Evolutionary conservation across 1,140 invertebrate species (phyloP), one percentile per base, ranked within the genome.

Genomic region (Cepaea nemoralis): DNA sequence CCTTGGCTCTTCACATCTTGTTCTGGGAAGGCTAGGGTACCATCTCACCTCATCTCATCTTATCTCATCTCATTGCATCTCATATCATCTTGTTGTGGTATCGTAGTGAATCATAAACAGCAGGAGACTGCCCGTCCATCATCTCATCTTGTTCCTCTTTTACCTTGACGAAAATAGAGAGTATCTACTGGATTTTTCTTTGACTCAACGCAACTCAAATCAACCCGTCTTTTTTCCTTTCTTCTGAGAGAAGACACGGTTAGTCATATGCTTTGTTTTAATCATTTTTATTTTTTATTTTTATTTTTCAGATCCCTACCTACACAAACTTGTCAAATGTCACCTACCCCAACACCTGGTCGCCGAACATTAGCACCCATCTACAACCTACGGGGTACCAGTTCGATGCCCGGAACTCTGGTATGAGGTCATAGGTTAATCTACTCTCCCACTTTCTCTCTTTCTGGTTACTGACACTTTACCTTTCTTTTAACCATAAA

Each of bases 351-450:
- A 83, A 78, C 35, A 86, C 76, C 66, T 83, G 86, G 82, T 75
- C 81, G 31, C 85, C 85, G 35, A 80, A 69, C 24, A 22, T 78
- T 14, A 75, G 33, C 48, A 69, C 40, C 35, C 31, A 63, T 42
- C 83, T 83, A 22, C 27, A 81, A 8, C 33, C 73, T 67, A 31
- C 81, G 22, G 79, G 82, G 0, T 87, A 85, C 70, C 55, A 50
- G 42, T 80, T 81, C 37, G 87, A 88, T 80, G 83, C 85, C 35
- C 87, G 87, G 84, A 78, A 77, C 2, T 48, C 81, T 1, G 40
- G 55, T 78, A 81, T 83, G 6, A 31, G 75, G 75, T 81, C 24
- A 45, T 45, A 45, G 8, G 8, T 8, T 22, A 45, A 45, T 55
- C 50, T 55, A 14, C 50, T 55, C 50, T 55, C 50, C n/a, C 8